Base-by-base conservation (phyloP, 2,113 vertebrate species). In the pig (Sus scrofa) region DNA sequence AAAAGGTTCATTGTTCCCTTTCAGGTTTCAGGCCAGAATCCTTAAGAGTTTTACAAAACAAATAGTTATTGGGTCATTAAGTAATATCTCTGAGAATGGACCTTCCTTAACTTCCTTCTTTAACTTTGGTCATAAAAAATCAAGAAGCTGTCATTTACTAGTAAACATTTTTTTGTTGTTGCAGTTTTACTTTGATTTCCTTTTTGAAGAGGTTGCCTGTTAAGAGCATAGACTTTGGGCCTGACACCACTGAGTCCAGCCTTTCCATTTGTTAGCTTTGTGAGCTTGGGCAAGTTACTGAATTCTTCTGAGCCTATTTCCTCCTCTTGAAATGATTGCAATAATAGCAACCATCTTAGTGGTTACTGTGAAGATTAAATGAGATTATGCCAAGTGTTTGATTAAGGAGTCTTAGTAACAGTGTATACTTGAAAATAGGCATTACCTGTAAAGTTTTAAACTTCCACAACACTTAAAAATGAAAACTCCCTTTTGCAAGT, bases 91-190 rank as follows among this genome's bases (percentile, higher is more conserved):
- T 91, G 65, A 85, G 63, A 95, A 88, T 74, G 89, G 22, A 75
- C 30, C 82, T 90, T 85, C 39, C 75, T 96, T 95, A 94, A 92
- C 86, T 84, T 94, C 34, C n/a, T 90, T 83, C 10, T 95, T 97
- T 89, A 94, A 94, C 34, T 92, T 96, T 65, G 50, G 75, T 30
- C 81, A 54, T 83, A 87, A 78, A 88, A 96, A 92, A 14, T 88
- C 26, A 88, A 87, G 79, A 83, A 68, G 34, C 7, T 81, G 22
- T 79, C 34, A 52, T 84, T 86, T 93, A n/a, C 93, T 98, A 96
- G 83, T 91, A 34, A 86, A 89, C 74, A 37, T 93, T 73, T 82
- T 92, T 95, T 62, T n/a, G n/a, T 87, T 91, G 20, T 83, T 86
- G 89, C 5, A 88, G 8, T 91, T 96, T 87, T 90, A 22, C 30